Percentiles rank a stretch among this genome's conserved stretches.
Conservation (phyloP, 2,113 vertebrate genomes). For the Mobula birostris region DNA sequence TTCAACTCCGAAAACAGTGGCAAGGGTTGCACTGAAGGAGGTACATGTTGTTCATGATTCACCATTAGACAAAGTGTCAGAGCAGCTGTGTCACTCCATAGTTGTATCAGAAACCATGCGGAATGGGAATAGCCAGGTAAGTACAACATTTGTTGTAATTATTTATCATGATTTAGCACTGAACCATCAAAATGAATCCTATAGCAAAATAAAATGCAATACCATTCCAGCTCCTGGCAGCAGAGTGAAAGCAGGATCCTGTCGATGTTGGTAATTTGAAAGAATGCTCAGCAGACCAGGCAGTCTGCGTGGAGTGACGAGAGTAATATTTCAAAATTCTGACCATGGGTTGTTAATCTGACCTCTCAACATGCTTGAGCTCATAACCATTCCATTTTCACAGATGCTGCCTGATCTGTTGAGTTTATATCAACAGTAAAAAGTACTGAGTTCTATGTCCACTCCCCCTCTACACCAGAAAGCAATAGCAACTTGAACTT, state of each 20-base stretch:
- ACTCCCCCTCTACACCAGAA: background rate
- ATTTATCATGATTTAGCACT: background rate
- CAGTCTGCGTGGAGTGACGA: background rate
- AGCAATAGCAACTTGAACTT: background rate
- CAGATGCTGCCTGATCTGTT: background rate
- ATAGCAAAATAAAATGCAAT: background rate
- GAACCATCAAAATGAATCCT: background rate
- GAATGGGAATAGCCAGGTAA: background rate
- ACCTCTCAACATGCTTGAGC: background rate
- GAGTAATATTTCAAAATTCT: background rate
- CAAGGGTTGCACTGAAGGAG: background rate
- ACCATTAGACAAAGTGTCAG: background rate
- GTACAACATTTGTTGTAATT: background rate
- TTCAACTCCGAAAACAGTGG: background rate
- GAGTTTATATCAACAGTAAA: no score
- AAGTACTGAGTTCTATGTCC: background rate
- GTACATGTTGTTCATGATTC: background rate
- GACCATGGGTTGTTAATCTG: background rate
- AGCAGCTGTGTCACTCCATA: background rate
- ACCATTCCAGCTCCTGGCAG: background rate
- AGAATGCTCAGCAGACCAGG: background rate
- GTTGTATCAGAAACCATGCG: background rate
- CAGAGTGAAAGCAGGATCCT: background rate
- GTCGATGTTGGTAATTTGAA: background rate
- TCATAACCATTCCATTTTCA: background rate